phyloP scores from a whole-genome alignment of 1,140 invertebrate genomes.

The Listronotus bonariensis region DNA sequence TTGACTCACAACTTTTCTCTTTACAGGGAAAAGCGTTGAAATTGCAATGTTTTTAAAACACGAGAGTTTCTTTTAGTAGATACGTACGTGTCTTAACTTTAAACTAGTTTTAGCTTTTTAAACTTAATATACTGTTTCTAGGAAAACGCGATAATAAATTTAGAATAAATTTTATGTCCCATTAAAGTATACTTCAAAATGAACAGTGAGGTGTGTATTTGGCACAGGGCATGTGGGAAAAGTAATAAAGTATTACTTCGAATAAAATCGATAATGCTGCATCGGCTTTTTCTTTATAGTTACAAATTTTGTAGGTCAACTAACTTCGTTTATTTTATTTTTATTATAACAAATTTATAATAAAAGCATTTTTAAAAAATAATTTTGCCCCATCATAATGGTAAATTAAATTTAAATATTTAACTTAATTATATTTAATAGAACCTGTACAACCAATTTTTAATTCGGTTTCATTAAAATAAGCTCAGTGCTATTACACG shows the following conservation, averaged over 20 bases:
- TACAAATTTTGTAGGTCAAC: conserved; percentile 15
- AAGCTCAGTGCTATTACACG: conserved; percentile 10
- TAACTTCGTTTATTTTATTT: conserved; percentile 20
- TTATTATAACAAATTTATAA: conserved; percentile 3
- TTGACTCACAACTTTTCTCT: conserved; percentile 12
- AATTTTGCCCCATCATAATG: conserved; percentile 5
- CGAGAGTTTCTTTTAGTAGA: conserved; percentile 9
- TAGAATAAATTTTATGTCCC: conserved; percentile 35
- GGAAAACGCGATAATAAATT: conserved; percentile 10
- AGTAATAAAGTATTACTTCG: conserved; percentile 40
- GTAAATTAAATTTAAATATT: conserved; percentile 22
- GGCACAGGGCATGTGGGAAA: conserved; percentile 37
- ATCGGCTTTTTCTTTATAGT: conserved; percentile 32
- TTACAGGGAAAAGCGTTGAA: conserved; percentile 15
- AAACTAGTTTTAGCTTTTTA: conserved; percentile 11
- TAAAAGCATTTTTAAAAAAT: conserved; percentile 5
- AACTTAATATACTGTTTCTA: conserved; percentile 6
- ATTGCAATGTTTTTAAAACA: conserved; percentile 18
- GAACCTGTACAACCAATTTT: not conserved
- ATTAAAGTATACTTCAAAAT: conserved; percentile 33
- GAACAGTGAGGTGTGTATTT: conserved; percentile 41
- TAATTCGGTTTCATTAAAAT: conserved; percentile 14
- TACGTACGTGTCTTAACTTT: conserved; percentile 10
- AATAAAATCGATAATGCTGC: conserved; percentile 39
- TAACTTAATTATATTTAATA: conserved; percentile 11